These are phyloP conservation scores for Drosophila teissieri DNA, from an alignment of 1,140 invertebrate species.

Conservation along the genomic window DNA sequence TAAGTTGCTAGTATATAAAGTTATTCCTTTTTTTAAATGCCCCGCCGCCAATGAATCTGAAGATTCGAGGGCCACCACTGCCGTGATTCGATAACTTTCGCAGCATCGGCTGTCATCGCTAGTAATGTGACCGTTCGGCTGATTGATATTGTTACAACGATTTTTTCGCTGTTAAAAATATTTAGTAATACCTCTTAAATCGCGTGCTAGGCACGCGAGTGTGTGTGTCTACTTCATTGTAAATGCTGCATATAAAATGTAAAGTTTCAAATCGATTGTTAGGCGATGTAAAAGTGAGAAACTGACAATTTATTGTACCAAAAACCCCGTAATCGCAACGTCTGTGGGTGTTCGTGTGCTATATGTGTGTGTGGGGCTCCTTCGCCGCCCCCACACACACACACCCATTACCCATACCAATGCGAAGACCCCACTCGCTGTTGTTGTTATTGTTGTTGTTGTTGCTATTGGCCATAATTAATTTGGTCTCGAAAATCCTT, in stretches of 20 bases:
- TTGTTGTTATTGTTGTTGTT: conserved; percentile 31
- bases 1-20: too few species aligned
- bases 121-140: conserved; percentile 56
- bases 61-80: not conserved
- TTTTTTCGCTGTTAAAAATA: conserved; percentile 65
- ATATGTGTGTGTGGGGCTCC: conserved; percentile 47
- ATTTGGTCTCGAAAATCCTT: conserved; percentile 53
- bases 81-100: conserved; percentile 17
- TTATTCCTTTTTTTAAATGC: not conserved
- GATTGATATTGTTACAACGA: conserved; percentile 73
- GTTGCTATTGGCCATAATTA: conserved; percentile 31
- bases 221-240: conserved; percentile 21
- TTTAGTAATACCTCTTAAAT: conserved; percentile 32
- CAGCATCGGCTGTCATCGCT: conserved; percentile 33
- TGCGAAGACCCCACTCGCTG: conserved; percentile 6
- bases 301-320: conserved; percentile 48
- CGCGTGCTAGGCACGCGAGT: conserved; percentile 56
- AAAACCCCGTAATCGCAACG: conserved; percentile 34
- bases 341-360: conserved; percentile 35
- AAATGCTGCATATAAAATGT: conserved; percentile 52
- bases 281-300: conserved; percentile 25
- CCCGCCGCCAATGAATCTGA: not conserved
- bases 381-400: conserved; percentile 21
- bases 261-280: conserved; percentile 43
- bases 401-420: conserved; percentile 7